Evolutionary conservation across 2,888 invertebrate species (phyloP).

Genomic region (Eueremaeus valkanovi): DNA sequence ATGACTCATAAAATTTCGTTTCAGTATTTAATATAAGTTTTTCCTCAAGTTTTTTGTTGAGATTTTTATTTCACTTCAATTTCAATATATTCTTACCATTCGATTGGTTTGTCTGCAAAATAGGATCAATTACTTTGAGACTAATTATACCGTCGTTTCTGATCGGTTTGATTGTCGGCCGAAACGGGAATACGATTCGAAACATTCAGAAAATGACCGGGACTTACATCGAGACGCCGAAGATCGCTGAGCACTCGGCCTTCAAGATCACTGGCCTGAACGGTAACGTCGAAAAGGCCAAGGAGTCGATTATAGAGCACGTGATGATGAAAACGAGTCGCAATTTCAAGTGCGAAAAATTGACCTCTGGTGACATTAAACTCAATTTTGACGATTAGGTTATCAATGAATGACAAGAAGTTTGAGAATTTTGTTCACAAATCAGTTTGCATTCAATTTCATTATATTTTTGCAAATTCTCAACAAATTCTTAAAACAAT

Average conservation of each 20-base stretch:
- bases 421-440: too few species aligned
- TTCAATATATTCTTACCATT: not conserved
- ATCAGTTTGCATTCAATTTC: not conserved
- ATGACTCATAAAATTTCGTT: not conserved
- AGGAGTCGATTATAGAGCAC: not conserved
- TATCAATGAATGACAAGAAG: too few species aligned
- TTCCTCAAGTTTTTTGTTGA: not conserved
- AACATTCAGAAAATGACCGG: slow-evolving; percentile 29
- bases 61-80: not conserved
- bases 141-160: slow-evolving; percentile 27
- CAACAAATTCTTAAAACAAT: not conserved
- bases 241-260: slow-evolving; percentile 1
- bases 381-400: slow-evolving; percentile 42
- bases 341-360: not conserved
- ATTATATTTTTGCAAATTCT: not conserved
- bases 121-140: not conserved
- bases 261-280: not conserved
- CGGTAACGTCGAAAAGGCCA: not conserved
- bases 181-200: slow-evolving; percentile 33
- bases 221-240: slow-evolving; percentile 36
- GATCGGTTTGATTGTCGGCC: slow-evolving; percentile 38
- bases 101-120: not conserved
- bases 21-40: not conserved
- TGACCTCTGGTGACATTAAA: not conserved
- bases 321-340: not conserved